These are phyloP conservation scores for Lissonota sp. DNA, from an alignment of 2,888 invertebrate genomes.

Conservation along the genomic window DNA sequence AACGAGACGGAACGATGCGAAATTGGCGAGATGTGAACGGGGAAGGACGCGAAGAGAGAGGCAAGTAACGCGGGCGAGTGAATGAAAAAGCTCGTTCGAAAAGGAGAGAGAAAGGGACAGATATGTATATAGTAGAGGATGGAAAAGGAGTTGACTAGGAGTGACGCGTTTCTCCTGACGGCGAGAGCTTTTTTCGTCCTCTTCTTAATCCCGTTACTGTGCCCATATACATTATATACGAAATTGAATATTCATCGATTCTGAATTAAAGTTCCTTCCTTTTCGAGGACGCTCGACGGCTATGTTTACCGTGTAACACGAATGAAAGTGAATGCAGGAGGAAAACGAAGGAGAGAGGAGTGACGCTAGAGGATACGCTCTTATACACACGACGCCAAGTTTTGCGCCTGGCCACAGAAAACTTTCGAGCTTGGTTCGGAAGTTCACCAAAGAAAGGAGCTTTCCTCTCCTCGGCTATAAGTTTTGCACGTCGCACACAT, in stretches of 20 bases:
- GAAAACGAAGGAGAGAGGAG: neutral
- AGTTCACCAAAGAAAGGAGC: constrained; percentile 20
- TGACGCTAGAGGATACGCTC: neutral
- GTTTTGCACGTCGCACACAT: constrained; percentile 29
- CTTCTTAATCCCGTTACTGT: constrained; percentile 28
- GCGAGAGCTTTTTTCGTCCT: constrained; percentile 30
- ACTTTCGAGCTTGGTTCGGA: constrained; percentile 35
- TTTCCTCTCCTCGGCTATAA: constrained; percentile 20
- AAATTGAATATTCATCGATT: constrained; percentile 72
- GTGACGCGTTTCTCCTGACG: constrained; percentile 31
- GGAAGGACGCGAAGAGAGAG: constrained; percentile 26
- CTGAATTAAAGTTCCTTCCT: constrained; percentile 27
- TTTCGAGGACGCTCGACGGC: neutral
- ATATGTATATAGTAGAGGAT: constrained; percentile 32
- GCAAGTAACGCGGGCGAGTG: constrained; percentile 26
- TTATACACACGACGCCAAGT: constrained; percentile 22
- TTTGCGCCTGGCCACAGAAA: constrained; percentile 37
- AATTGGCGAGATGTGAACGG: constrained; percentile 22
- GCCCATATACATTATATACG: constrained; percentile 38
- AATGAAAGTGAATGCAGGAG: constrained; percentile 13
- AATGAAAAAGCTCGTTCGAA: constrained; percentile 21
- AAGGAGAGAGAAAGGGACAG: constrained; percentile 28
- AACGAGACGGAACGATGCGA: constrained; percentile 11
- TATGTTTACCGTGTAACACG: constrained; percentile 36
- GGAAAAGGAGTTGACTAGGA: constrained; percentile 25